These are phyloP conservation scores for Drosophila tani DNA, from an alignment of 1,140 invertebrate genomes.

Conservation along the genomic window DNA sequence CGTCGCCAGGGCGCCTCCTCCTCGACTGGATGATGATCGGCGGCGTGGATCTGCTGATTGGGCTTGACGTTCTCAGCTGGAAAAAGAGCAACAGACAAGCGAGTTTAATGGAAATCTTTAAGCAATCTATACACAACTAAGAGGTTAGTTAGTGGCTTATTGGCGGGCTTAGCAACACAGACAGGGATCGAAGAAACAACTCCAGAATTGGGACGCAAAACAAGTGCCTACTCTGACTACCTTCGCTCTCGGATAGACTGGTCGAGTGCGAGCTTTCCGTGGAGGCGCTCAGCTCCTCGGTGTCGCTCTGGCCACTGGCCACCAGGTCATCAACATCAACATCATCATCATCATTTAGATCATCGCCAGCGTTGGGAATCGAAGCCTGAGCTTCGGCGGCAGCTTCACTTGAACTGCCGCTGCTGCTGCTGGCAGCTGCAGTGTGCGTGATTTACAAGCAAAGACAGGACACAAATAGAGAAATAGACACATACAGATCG, in stretches of 20 bases:
- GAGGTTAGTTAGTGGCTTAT: constrained; percentile 42
- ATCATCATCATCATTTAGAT: constrained; percentile 34
- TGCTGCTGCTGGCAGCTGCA: constrained; percentile 71
- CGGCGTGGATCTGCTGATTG: constrained; percentile 64
- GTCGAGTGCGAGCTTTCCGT: constrained; percentile 85
- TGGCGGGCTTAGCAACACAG: constrained; percentile 46
- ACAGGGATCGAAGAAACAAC: constrained; percentile 19
- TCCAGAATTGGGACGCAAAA: constrained; percentile 27
- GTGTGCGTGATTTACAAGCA: constrained; percentile 75
- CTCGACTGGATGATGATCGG: constrained; percentile 71
- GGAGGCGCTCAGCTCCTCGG: constrained; percentile 83
- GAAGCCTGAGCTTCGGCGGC: constrained; percentile 28
- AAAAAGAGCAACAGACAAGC: constrained; percentile 28
- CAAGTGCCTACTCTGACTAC: constrained; percentile 60
- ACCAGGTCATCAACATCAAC: constrained; percentile 22
- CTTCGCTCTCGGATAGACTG: constrained; percentile 77
- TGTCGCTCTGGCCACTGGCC: constrained; percentile 63
- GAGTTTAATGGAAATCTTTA: constrained; percentile 2
- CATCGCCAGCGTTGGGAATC: constrained; percentile 25
- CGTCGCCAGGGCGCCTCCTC: constrained; percentile 84
- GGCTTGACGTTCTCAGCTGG: constrained; percentile 70
- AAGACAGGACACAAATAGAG: constrained; percentile 73
- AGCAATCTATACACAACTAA: not conserved
- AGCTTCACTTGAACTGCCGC: constrained; percentile 54
- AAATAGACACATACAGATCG: constrained; percentile 49